Conservation (phyloP, 2,113 vertebrate species). For the Hemicordylus capensis region DNA sequence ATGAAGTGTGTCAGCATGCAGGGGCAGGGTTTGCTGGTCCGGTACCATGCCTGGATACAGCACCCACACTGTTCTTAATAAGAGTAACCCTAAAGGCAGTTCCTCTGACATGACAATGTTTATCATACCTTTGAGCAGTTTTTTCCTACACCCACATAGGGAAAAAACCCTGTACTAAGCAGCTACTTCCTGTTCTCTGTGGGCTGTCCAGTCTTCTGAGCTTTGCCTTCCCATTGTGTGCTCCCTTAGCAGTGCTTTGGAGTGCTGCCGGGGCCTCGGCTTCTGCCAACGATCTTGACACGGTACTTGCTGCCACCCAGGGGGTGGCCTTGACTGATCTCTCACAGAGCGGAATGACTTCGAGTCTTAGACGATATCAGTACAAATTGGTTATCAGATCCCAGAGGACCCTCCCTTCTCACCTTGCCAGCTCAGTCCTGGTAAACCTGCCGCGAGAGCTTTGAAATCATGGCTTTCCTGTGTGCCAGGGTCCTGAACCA, state of each 20-base stretch:
- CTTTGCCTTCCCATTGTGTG: background rate
- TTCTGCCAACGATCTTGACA: background rate
- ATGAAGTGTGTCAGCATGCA: too few species aligned
- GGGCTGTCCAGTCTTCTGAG: background rate
- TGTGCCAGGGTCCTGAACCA: background rate
- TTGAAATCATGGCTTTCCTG: background rate
- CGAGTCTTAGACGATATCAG: background rate
- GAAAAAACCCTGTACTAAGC: background rate
- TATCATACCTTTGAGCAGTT: background rate
- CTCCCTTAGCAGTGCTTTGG: background rate
- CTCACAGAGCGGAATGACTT: background rate
- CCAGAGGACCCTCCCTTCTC: background rate
- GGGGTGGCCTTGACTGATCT: background rate
- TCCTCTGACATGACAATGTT: background rate
- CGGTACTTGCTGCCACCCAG: background rate
- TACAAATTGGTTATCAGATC: background rate
- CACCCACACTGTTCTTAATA: too few species aligned
- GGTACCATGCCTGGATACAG: too few species aligned
- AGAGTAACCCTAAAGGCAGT: too few species aligned
- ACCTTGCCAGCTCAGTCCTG: too few species aligned
- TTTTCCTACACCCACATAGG: background rate
- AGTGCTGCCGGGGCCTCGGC: background rate
- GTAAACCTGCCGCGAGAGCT: background rate
- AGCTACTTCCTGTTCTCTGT: background rate
- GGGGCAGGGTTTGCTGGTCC: too few species aligned